Percentiles rank a stretch among this genome's conserved stretches.
Conservation (phyloP, 2,113 vertebrate genomes). For the Hippocampus mohnikei region DNA sequence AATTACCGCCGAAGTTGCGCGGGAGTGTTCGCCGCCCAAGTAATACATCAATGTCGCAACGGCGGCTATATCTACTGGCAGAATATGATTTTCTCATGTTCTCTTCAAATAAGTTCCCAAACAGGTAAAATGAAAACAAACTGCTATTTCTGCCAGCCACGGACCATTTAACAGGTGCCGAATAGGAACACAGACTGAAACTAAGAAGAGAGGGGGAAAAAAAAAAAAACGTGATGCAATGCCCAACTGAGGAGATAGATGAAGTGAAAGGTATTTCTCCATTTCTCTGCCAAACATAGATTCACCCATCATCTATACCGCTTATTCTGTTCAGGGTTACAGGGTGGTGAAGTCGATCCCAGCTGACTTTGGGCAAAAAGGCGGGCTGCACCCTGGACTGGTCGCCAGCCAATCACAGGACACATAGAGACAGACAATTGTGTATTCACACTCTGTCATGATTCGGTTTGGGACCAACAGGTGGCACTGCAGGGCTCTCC, state of each 20-base stretch:
- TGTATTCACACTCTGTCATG: background rate
- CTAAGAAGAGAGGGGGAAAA: background rate
- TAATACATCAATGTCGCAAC: conserved; percentile 10
- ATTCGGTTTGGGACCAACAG: too few relatives aligned
- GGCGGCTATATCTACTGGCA: conserved; percentile 2
- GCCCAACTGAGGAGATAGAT: too few relatives aligned
- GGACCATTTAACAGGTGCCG: conserved; percentile 5
- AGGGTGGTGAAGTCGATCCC: background rate
- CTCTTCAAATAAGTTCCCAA: conserved; percentile 6
- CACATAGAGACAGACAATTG: background rate
- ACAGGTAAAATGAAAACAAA: conserved; percentile 10
- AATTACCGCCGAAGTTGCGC: conserved; percentile 3
- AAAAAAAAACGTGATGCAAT: background rate
- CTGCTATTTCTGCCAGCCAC: conserved; percentile 10
- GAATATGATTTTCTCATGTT: conserved; percentile 14
- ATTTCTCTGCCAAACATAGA: background rate
- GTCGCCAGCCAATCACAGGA: background rate
- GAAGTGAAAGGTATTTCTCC: background rate
- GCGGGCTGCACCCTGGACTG: background rate
- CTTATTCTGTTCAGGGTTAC: background rate
- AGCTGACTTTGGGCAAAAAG: background rate
- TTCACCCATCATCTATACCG: background rate
- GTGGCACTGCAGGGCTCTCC: too few relatives aligned
- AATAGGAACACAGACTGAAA: background rate
- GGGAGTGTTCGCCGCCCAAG: conserved; percentile 2